phyloP scores from a whole-genome alignment of 2,113 vertebrate species.

The Ahaetulla prasina region DNA sequence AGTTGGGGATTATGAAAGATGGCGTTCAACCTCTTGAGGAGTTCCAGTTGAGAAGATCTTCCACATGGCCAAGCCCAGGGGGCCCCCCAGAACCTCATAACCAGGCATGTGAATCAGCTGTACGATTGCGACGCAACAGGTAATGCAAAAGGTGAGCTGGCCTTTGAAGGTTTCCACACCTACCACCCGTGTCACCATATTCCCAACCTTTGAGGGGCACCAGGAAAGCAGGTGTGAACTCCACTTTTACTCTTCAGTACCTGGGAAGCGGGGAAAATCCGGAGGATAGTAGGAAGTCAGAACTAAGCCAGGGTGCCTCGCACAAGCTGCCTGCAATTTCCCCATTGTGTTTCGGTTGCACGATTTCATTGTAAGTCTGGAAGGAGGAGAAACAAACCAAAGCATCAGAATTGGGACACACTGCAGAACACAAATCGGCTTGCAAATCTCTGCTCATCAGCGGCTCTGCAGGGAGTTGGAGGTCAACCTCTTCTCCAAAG shows the following conservation, averaged over 20 bases:
- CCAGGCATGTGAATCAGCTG: background rate
- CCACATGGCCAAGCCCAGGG: background rate
- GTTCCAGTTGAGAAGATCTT: background rate
- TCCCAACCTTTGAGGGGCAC: background rate
- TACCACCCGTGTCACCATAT: background rate
- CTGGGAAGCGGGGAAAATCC: background rate
- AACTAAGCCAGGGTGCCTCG: background rate
- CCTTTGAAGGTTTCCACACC: background rate
- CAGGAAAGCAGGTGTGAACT: background rate
- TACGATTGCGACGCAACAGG: background rate
- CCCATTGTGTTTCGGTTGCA: background rate
- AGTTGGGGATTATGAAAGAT: background rate
- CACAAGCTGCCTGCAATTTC: background rate
- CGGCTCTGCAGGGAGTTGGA: background rate
- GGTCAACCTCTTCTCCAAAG: background rate
- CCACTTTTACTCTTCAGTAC: background rate
- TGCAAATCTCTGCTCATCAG: background rate
- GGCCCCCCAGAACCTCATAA: background rate
- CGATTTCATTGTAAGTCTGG: background rate
- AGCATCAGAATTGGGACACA: background rate
- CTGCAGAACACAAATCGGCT: background rate
- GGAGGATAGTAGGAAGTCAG: conserved; percentile 1
- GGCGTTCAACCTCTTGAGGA: no score
- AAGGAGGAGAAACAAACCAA: background rate
- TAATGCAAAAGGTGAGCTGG: background rate